A percentile compares a stretch with the other conserved stretches of the same genome.
These are phyloP conservation scores for Catharus bicknelli DNA, from an alignment of 2,113 vertebrate genomes.

Conservation along the genomic window DNA sequence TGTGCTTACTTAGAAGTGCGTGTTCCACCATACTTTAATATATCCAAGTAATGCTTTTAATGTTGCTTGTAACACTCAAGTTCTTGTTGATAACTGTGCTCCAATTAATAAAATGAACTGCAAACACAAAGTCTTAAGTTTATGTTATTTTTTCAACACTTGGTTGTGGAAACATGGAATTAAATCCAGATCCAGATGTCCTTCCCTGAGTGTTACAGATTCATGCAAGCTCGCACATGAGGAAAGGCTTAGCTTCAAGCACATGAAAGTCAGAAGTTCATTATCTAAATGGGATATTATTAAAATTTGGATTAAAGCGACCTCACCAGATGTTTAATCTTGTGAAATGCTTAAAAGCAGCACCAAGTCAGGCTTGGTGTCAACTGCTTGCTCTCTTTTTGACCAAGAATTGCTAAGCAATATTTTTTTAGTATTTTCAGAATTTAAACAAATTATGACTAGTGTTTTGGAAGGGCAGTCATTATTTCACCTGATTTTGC, in stretches of 20 bases:
- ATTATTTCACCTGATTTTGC: background rate
- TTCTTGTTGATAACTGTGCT: background rate
- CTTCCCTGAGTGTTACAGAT: background rate
- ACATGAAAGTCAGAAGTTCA: conserved; percentile 34
- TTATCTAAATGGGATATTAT: conserved; percentile 42
- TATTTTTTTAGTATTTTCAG: background rate
- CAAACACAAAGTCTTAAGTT: background rate
- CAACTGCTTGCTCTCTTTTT: background rate
- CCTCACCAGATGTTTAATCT: conserved; percentile 6
- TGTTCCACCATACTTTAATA: background rate
- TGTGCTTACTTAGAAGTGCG: background rate
- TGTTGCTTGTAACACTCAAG: background rate
- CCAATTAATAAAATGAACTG: conserved; percentile 35
- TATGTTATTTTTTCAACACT: background rate
- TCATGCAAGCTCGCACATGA: background rate
- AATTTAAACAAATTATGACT: background rate
- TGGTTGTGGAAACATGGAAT: background rate
- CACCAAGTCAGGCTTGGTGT: background rate
- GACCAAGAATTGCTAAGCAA: background rate
- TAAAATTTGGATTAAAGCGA: conserved; percentile 30
- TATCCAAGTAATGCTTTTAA: background rate
- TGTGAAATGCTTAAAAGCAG: conserved; percentile 3
- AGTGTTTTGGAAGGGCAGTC: background rate
- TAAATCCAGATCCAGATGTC: conserved; percentile 44
- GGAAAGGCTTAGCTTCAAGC: conserved; percentile 36